A percentile compares a stretch with the other conserved stretches of the same genome.
phyloP scores from a whole-genome alignment of 2,888 invertebrate species.

The Nudaria mundana region DNA sequence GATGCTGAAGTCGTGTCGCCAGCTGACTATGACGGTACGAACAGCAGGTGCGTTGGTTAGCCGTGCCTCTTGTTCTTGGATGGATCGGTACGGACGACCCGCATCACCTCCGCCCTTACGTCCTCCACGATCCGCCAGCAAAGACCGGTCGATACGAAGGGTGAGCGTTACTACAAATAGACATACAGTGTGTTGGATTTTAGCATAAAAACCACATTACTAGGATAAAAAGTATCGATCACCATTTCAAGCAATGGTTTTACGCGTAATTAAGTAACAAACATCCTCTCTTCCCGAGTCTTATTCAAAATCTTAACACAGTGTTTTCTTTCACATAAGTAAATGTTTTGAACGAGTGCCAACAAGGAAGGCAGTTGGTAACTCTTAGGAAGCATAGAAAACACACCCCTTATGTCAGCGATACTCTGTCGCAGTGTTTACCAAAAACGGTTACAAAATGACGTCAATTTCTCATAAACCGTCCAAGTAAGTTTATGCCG shows the following conservation, averaged over 20 bases:
- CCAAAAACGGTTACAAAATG: conserved; percentile 4
- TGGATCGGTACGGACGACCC: conserved; percentile 94
- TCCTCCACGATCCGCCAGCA: conserved; percentile 75
- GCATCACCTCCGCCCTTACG: conserved; percentile 87
- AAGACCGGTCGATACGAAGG: conserved; percentile 84
- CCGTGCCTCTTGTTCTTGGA: conserved; percentile 95
- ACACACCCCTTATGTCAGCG: neutral
- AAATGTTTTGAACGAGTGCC: conserved; percentile 10
- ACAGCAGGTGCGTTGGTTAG: conserved; percentile 89
- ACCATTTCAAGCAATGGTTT: too few relatives aligned
- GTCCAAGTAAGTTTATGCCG: conserved; percentile 43
- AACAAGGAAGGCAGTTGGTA: conserved; percentile 5
- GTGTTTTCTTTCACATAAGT: neutral
- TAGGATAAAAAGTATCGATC: too few relatives aligned
- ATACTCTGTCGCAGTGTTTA: neutral
- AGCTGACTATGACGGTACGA: conserved; percentile 93
- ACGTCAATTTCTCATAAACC: conserved; percentile 13
- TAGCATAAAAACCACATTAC: too few relatives aligned
- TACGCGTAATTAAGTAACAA: too few relatives aligned
- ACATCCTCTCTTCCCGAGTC: too few relatives aligned
- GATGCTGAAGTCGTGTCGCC: conserved; percentile 94
- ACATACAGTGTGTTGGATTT: too few relatives aligned
- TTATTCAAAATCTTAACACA: too few relatives aligned
- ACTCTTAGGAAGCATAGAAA: neutral
- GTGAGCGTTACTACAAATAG: conserved; percentile 56